Evolutionary conservation across 2,797 vertebrate genomes (phyloP), one percentile per base, ranked within the genome.

Genomic region (Cirrhinus mrigala): DNA sequence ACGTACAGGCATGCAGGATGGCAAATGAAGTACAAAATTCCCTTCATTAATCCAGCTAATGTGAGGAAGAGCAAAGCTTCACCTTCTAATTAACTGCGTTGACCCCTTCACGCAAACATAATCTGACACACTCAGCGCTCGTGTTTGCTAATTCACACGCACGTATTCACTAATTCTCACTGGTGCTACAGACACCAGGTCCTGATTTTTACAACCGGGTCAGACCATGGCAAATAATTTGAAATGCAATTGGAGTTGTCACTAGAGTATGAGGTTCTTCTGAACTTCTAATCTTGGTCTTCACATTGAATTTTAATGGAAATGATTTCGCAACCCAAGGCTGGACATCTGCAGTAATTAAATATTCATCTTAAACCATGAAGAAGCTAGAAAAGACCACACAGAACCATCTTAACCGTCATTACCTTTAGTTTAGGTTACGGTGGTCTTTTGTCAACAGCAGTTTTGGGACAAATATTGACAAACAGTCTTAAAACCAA

Each of bases 1-100:
- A 96, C 92, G 93, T 92, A 94, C 88, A 86, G 85, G 92, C 88
- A 89, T 89, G 56, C 50, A 27, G 11, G n/a, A 40, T 12, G 20
- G 27, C 50, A 69, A 74, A 85, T 79, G 44, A 85, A 82, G 66
- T 52, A 22, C 58, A 18, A 81, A 81, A 82, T 58, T 69, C 27
- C 22, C 64, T 68, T 84, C 81, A 84, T 88, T 75, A 71, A 81
- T 74, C 37, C 69, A 79, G 66, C 81, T 87, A 89, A 87, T 86
- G 88, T 76, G 81, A 70, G 73, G 4, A 70, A 85, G 52, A 70
- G 48, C 24, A 77, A 48, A 87, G 81, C 83, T 84, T 80, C 86
- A 20, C 4, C 76, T 52, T 90, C 91, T 91, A 91, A 92, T 92
- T 54, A 84, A 83, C 74, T 85, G 9, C 83, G 89, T 86, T 88